Conservation (phyloP, 2,113 vertebrate genomes). For the Gracilinanus agilis region DNA sequence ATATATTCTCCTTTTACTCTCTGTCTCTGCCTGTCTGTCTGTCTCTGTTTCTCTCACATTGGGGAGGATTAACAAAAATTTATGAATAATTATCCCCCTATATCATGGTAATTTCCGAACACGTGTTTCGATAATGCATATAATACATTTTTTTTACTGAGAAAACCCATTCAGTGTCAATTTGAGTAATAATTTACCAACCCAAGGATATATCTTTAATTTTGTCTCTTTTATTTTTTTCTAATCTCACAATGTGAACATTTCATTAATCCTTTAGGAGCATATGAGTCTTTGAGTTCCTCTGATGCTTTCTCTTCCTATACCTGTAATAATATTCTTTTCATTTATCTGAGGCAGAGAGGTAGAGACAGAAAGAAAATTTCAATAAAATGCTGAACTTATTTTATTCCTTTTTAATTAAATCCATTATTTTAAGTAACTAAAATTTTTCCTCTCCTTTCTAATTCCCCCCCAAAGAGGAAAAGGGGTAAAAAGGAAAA, state of each 20-base stretch:
- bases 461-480: background rate
- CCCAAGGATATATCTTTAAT: background rate
- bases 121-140: background rate
- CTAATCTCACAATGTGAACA: background rate
- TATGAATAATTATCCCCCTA: background rate
- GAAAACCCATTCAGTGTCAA: background rate
- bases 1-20: background rate
- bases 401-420: background rate
- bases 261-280: background rate
- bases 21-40: too few relatives aligned
- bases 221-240: background rate
- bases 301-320: background rate
- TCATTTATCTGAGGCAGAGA: background rate
- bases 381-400: background rate
- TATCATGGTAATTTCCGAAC: background rate
- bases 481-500: background rate
- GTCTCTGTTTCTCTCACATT: background rate
- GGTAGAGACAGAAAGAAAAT: background rate
- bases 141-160: too few relatives aligned
- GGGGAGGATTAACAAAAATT: background rate
- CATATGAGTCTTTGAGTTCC: background rate
- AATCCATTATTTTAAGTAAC: background rate
- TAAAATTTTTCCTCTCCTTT: background rate
- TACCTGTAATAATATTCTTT: background rate
- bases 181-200: background rate